phyloP scores from a whole-genome alignment of 1,140 invertebrate species.

The Globodera rostochiensis region DNA sequence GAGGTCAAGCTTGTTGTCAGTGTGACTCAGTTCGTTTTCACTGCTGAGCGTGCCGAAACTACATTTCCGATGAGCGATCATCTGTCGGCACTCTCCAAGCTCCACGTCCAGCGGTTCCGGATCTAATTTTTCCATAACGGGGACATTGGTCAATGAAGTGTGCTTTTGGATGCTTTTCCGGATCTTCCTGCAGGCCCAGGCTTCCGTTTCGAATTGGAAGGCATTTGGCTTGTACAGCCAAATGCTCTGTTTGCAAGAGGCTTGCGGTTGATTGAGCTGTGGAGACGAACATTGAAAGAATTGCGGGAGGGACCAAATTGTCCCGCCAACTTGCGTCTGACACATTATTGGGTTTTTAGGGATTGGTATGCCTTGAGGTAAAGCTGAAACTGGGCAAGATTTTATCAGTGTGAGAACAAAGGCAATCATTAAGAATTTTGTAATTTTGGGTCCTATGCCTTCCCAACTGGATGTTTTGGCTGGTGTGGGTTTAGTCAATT shows the following conservation, averaged over 20 bases:
- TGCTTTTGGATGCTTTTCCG: background rate
- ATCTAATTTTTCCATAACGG: background rate
- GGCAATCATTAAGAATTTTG: background rate
- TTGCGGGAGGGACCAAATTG: background rate
- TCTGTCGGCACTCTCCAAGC: background rate
- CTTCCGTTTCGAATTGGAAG: background rate
- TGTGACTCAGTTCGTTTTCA: background rate
- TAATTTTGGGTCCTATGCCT: conserved; percentile 5
- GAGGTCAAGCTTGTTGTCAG: background rate
- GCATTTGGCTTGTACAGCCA: conserved; percentile 14
- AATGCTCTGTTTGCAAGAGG: background rate
- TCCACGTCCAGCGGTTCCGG: background rate
- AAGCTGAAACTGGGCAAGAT: background rate
- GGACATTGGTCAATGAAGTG: background rate
- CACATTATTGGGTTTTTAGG: conserved; percentile 7
- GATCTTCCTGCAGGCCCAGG: conserved; percentile 5
- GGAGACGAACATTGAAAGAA: background rate
- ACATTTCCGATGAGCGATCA: conserved; percentile 4
- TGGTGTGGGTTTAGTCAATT: background rate
- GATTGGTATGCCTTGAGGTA: background rate
- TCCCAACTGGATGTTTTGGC: conserved; percentile 9
- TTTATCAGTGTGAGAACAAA: background rate
- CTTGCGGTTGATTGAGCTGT: background rate
- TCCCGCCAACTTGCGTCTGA: background rate
- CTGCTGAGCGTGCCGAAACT: background rate